Evolutionary conservation across 2,888 invertebrate species (phyloP).

Genomic region (Mesorhabditis spiculigera): DNA sequence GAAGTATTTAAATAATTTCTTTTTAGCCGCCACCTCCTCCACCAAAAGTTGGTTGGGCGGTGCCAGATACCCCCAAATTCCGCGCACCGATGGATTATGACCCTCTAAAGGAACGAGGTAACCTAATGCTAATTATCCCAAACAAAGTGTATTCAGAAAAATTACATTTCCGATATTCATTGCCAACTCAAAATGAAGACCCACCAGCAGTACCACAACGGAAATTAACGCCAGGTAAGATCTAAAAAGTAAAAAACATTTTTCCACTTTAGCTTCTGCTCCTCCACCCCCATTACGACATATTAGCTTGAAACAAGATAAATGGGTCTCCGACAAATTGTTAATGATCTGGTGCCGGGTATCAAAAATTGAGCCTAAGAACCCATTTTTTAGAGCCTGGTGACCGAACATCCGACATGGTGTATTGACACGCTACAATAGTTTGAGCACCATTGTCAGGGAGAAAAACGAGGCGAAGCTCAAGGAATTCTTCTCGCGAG

Average conservation of each 20-base stretch:
- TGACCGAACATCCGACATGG: slow-evolving; percentile 2
- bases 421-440: background rate
- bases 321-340: slow-evolving; percentile 4
- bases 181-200: too few relatives aligned
- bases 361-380: background rate
- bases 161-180: too few relatives aligned
- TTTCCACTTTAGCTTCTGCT: background rate
- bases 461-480: background rate
- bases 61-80: too few relatives aligned
- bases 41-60: too few relatives aligned
- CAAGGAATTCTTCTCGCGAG: background rate
- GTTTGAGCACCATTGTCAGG: background rate
- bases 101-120: too few relatives aligned
- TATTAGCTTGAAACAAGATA: background rate
- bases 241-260: background rate
- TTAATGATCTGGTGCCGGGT: slow-evolving; percentile 4
- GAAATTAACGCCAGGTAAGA: too few relatives aligned
- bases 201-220: too few relatives aligned
- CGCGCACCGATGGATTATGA: too few relatives aligned
- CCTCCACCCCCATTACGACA: background rate
- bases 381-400: background rate
- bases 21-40: too few relatives aligned
- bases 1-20: too few relatives aligned
- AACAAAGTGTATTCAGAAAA: too few relatives aligned
- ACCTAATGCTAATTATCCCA: too few relatives aligned